Evolutionary conservation across 2,113 vertebrate genomes (phyloP).

Genomic region (Monopterus albus): DNA sequence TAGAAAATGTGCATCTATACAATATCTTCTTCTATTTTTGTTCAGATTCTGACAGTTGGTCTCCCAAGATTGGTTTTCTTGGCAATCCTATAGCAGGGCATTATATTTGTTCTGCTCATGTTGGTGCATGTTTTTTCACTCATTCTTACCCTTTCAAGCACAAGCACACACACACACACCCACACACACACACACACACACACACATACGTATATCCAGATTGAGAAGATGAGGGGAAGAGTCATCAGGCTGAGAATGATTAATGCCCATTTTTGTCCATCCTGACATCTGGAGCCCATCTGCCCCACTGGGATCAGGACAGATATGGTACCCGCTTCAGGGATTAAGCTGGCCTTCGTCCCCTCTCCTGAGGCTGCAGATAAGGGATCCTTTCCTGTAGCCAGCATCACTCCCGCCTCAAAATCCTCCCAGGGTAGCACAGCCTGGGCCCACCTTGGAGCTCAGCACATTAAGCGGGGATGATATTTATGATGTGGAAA

Average conservation of each 20-base stretch:
- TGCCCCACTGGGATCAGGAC: slow-evolving; percentile 61
- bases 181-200: slow-evolving; percentile 53
- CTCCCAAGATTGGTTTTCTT: slow-evolving; percentile 16
- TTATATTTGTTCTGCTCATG: background rate
- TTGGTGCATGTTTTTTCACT: slow-evolving; percentile 27
- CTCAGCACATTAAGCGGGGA: slow-evolving; percentile 64
- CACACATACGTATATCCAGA: slow-evolving; percentile 49
- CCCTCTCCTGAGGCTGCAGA: slow-evolving; percentile 60
- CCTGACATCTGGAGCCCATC: slow-evolving; percentile 69
- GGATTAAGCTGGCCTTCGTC: slow-evolving; percentile 70
- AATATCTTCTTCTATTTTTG: slow-evolving; percentile 43
- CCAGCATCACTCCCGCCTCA: slow-evolving; percentile 9
- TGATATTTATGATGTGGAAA: slow-evolving; percentile 82
- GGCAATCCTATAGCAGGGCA: background rate
- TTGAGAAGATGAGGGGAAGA: slow-evolving; percentile 65
- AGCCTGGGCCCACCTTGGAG: slow-evolving; percentile 62
- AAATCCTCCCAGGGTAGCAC: slow-evolving; percentile 14
- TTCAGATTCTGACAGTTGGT: slow-evolving; percentile 33
- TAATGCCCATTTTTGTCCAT: slow-evolving; percentile 78
- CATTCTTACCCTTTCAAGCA: slow-evolving; percentile 5
- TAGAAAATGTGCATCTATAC: slow-evolving; percentile 30
- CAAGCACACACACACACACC: slow-evolving; percentile 35
- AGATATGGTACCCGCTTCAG: slow-evolving; percentile 73
- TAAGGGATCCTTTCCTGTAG: slow-evolving; percentile 35
- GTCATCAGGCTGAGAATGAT: slow-evolving; percentile 83